Percentiles rank a stretch among this genome's conserved stretches.
Conservation (phyloP, 2,113 vertebrate genomes). For the Calidris pygmaea region DNA sequence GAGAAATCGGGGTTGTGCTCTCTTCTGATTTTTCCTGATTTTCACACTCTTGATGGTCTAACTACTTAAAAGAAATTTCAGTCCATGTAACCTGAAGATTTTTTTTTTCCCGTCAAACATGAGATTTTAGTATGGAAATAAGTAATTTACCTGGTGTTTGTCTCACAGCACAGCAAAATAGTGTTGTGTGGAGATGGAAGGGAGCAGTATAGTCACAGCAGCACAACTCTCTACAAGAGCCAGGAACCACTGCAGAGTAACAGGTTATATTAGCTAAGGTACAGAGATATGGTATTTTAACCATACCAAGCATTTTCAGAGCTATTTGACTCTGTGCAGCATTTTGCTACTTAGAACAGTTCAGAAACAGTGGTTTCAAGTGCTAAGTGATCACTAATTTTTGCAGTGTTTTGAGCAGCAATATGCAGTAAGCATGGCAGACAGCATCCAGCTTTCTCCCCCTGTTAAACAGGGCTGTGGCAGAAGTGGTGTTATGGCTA, state of each 20-base stretch:
- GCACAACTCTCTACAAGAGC: background rate
- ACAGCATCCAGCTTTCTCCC: background rate
- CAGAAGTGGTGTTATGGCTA: background rate
- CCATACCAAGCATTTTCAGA: background rate
- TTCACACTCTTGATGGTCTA: background rate
- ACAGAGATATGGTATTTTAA: background rate
- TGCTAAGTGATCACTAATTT: background rate
- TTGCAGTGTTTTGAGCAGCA: background rate
- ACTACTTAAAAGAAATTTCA: background rate
- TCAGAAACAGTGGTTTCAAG: background rate
- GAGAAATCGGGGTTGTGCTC: background rate
- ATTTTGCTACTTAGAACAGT: background rate
- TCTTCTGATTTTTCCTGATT: background rate
- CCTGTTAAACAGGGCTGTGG: background rate
- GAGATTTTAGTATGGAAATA: background rate
- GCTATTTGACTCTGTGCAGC: background rate
- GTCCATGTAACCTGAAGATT: background rate
- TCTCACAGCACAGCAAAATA: background rate
- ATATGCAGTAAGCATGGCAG: background rate
- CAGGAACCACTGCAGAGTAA: background rate
- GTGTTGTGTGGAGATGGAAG: background rate
- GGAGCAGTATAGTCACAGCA: background rate
- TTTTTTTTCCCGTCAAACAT: background rate
- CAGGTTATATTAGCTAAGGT: background rate
- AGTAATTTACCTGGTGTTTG: background rate